Evolutionary conservation across 2,888 invertebrate genomes (phyloP).

Genomic region (Hydropsyche betteni): DNA sequence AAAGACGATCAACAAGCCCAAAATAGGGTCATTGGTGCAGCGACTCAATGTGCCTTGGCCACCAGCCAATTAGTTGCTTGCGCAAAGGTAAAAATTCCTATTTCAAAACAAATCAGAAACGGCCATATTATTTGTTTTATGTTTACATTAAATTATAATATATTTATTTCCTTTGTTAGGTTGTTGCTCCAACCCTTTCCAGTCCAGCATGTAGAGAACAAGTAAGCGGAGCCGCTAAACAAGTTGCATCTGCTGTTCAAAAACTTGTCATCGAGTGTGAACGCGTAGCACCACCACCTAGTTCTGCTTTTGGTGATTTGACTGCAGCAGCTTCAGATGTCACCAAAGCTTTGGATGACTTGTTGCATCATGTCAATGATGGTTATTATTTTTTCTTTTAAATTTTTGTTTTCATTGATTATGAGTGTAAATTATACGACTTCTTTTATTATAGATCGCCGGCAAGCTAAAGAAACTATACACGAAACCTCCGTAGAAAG

Average conservation of each 20-base stretch:
- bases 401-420: background rate
- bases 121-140: background rate
- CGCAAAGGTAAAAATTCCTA: conserved; percentile 74
- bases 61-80: conserved; percentile 98
- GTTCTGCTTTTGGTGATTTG: conserved; percentile 76
- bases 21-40: conserved; percentile 92
- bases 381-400: conserved; percentile 57
- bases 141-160: background rate
- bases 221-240: conserved; percentile 89
- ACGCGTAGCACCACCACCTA: conserved; percentile 65
- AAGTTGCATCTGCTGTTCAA: conserved; percentile 92
- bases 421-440: conserved; percentile 14
- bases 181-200: conserved; percentile 85
- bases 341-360: conserved; percentile 85
- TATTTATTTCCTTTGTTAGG: conserved; percentile 58
- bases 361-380: conserved; percentile 87
- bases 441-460: conserved; percentile 59
- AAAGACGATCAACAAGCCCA: conserved; percentile 82
- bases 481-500: conserved; percentile 87
- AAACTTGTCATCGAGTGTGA: conserved; percentile 85
- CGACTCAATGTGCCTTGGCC: conserved; percentile 95
- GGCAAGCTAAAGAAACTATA: conserved; percentile 70
- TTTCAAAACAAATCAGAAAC: background rate
- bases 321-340: conserved; percentile 88
- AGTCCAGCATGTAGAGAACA: conserved; percentile 89